A percentile compares a stretch with the other conserved stretches of the same genome.
Evolutionary conservation across 2,113 vertebrate species (phyloP).

Genomic region (Paedocypris sp.): DNA sequence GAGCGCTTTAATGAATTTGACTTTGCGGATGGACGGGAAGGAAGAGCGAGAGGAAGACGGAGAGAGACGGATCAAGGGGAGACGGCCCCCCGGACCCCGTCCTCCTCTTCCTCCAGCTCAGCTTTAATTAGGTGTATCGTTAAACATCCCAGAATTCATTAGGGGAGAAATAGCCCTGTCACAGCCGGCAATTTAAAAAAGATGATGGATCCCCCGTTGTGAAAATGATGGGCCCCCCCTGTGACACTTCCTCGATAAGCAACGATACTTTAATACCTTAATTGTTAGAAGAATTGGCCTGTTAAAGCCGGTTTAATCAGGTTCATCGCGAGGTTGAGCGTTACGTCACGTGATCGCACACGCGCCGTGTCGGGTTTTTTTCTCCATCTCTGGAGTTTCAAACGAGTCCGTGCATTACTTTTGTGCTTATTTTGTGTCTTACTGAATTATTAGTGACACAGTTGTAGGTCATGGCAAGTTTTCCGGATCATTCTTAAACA

Average conservation of each 20-base stretch:
- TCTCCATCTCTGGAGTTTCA: too few relatives aligned
- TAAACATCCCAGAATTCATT: slow-evolving; percentile 57
- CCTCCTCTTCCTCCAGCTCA: slow-evolving; percentile 54
- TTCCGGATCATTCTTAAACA: too few relatives aligned
- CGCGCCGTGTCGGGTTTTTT: not conserved
- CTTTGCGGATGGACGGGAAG: slow-evolving; percentile 44
- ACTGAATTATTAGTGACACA: too few relatives aligned
- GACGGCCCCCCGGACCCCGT: slow-evolving; percentile 56
- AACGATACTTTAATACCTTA: slow-evolving; percentile 88
- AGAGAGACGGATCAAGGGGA: slow-evolving; percentile 40
- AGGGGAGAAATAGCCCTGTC: slow-evolving; percentile 59
- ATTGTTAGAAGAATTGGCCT: slow-evolving; percentile 73
- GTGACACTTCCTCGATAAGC: slow-evolving; percentile 73
- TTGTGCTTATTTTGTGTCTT: too few relatives aligned
- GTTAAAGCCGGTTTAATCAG: slow-evolving; percentile 68
- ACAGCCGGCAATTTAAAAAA: slow-evolving; percentile 60
- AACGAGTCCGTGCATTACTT: too few relatives aligned
- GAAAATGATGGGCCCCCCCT: slow-evolving; percentile 52
- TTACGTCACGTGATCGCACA: too few relatives aligned
- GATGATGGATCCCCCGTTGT: slow-evolving; percentile 57
- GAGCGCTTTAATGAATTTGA: slow-evolving; percentile 59
- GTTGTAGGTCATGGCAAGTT: too few relatives aligned
- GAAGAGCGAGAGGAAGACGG: slow-evolving; percentile 8
- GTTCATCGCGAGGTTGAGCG: slow-evolving; percentile 59
- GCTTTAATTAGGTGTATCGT: slow-evolving; percentile 73